phyloP scores from a whole-genome alignment of 2,797 vertebrate species.

The Etheostoma perlongum region DNA sequence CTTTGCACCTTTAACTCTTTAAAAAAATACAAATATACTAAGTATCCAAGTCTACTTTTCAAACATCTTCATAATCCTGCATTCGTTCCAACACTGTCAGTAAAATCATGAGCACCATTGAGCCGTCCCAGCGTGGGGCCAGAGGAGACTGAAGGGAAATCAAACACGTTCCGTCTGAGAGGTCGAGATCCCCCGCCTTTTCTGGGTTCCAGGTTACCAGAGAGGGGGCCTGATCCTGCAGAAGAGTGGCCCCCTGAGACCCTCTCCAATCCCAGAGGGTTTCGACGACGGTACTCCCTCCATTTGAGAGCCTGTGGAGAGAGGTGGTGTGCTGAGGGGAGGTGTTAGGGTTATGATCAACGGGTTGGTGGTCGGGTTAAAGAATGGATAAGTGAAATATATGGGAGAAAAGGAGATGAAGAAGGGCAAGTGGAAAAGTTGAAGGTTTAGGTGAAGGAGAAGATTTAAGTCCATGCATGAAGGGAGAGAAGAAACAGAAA shows the following conservation, averaged over 20 bases:
- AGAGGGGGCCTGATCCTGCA: constrained; percentile 63
- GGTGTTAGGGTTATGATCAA: constrained; percentile 38
- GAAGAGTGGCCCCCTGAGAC: constrained; percentile 61
- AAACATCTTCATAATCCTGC: neutral
- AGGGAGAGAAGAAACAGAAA: constrained; percentile 46
- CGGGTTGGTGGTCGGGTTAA: constrained; percentile 5
- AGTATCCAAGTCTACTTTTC: neutral
- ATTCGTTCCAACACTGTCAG: constrained; percentile 5
- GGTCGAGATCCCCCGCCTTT: constrained; percentile 77
- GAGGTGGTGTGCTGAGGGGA: constrained; percentile 90
- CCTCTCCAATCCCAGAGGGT: constrained; percentile 91
- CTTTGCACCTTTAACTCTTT: neutral
- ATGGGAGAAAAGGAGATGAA: neutral
- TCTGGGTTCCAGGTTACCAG: constrained; percentile 84
- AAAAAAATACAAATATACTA: neutral
- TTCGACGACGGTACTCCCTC: constrained; percentile 95
- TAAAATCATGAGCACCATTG: constrained; percentile 84
- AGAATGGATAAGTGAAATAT: neutral
- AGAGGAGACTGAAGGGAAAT: constrained; percentile 87
- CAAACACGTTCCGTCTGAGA: constrained; percentile 90
- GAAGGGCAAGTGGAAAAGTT: neutral
- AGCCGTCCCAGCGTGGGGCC: constrained; percentile 82
- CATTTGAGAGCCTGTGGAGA: constrained; percentile 98
- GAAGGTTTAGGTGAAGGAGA: constrained; percentile 20
- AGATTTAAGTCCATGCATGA: constrained; percentile 32